These are phyloP conservation scores for Pristionchus exspectatus DNA, from an alignment of 2,888 invertebrate genomes.

Conservation along the genomic window DNA sequence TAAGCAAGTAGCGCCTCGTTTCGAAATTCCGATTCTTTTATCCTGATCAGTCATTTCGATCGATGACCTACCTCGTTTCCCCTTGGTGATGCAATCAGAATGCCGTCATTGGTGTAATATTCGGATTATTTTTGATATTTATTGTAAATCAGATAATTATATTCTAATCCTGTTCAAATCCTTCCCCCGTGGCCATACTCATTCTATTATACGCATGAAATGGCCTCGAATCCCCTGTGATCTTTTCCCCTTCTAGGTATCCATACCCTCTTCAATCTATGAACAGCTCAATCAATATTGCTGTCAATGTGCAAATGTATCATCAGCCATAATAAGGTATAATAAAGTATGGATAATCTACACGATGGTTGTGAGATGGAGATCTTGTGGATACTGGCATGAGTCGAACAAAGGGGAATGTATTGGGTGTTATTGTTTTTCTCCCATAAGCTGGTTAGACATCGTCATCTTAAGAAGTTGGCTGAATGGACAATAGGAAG, in stretches of 20 bases:
- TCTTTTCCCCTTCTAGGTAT: not conserved
- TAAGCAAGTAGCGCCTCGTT: not conserved
- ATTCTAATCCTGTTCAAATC: not conserved
- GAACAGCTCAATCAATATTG: not conserved
- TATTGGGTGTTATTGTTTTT: not conserved
- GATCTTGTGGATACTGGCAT: not conserved
- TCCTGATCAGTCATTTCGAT: conserved; percentile 20
- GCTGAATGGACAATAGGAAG: not conserved
- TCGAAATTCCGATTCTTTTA: not conserved
- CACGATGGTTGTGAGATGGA: not conserved
- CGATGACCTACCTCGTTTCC: conserved; percentile 28
- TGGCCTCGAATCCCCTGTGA: conserved; percentile 19
- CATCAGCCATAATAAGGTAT: conserved; percentile 9
- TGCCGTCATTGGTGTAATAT: conserved; percentile 6
- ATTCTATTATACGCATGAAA: not conserved
- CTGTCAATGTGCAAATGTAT: conserved; percentile 12
- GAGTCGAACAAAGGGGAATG: no score
- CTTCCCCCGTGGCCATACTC: conserved; percentile 10
- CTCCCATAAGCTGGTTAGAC: not conserved
- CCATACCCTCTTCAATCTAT: conserved; percentile 2
- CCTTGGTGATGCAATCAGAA: not conserved
- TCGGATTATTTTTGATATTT: not conserved
- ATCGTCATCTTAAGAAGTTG: conserved; percentile 20
- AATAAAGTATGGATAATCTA: not conserved
- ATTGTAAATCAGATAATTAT: not conserved